Conservation (phyloP, 2,797 vertebrate species). For the Poliocrania exsul region DNA sequence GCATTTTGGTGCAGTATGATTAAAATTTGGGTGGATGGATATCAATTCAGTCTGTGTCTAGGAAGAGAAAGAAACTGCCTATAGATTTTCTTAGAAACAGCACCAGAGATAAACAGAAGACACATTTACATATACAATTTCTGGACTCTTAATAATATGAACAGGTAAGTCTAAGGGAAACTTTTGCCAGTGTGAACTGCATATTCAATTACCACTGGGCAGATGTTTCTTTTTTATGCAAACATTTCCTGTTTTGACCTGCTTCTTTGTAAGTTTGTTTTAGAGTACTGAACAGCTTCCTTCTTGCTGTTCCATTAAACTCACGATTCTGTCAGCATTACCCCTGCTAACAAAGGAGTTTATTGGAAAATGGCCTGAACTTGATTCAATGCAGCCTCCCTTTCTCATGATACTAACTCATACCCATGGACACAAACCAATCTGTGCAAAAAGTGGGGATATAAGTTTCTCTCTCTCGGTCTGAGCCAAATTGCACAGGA, state of each 20-base stretch:
- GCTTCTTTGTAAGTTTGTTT: neutral
- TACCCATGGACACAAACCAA: neutral
- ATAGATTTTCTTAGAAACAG: neutral
- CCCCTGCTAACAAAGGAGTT: neutral
- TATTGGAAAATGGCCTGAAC: neutral
- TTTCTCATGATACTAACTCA: neutral
- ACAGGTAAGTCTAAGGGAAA: neutral
- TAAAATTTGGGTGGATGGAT: neutral
- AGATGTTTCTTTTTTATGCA: neutral
- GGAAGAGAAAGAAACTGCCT: neutral
- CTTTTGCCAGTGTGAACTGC: neutral
- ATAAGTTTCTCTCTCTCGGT: neutral
- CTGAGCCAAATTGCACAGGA: neutral
- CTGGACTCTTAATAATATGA: neutral
- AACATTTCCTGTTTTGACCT: neutral
- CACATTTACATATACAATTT: neutral
- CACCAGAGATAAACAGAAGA: neutral
- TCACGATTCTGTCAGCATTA: neutral
- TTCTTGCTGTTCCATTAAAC: neutral
- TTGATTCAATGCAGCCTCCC: neutral
- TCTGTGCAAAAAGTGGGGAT: neutral
- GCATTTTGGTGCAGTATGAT: neutral
- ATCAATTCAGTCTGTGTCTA: neutral
- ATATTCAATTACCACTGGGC: neutral
- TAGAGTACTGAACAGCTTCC: neutral